phyloP scores from a whole-genome alignment of 1,140 invertebrate species.

The Eulimnadia texana region DNA sequence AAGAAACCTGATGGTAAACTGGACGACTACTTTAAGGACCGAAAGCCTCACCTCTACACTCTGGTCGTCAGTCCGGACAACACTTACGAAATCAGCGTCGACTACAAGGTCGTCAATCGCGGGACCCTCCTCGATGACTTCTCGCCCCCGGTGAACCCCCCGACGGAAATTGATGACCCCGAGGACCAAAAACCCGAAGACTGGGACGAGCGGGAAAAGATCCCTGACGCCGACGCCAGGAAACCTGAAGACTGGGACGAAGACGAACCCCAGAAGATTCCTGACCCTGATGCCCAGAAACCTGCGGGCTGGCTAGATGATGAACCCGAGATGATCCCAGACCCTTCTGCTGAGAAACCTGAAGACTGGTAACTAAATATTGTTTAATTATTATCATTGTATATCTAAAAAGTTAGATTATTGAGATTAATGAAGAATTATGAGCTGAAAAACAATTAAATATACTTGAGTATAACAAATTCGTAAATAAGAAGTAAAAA shows the following conservation, averaged over 20 bases:
- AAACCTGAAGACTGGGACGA: constrained; percentile 96
- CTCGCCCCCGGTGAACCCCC: constrained; percentile 84
- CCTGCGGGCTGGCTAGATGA: constrained; percentile 90
- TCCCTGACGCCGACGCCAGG: constrained; percentile 65
- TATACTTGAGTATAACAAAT: too few species aligned
- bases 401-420: too few species aligned
- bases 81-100: constrained; percentile 50
- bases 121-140: constrained; percentile 82
- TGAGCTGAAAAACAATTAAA: too few species aligned
- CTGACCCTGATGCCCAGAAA: constrained; percentile 75
- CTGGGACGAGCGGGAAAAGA: constrained; percentile 96
- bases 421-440: too few species aligned
- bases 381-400: too few species aligned
- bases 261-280: constrained; percentile 72
- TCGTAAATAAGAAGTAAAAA: too few species aligned
- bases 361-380: constrained; percentile 54
- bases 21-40: constrained; percentile 85
- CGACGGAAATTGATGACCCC: constrained; percentile 88
- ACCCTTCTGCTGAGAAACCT: constrained; percentile 74
- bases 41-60: constrained; percentile 87
- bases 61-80: constrained; percentile 80
- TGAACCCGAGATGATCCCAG: constrained; percentile 73
- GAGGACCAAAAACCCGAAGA: constrained; percentile 75
- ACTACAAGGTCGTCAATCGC: constrained; percentile 61
- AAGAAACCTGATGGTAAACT: constrained; percentile 73